phyloP scores from a whole-genome alignment of 1,140 invertebrate species.

The Pseudomyrmex dendroicus region DNA sequence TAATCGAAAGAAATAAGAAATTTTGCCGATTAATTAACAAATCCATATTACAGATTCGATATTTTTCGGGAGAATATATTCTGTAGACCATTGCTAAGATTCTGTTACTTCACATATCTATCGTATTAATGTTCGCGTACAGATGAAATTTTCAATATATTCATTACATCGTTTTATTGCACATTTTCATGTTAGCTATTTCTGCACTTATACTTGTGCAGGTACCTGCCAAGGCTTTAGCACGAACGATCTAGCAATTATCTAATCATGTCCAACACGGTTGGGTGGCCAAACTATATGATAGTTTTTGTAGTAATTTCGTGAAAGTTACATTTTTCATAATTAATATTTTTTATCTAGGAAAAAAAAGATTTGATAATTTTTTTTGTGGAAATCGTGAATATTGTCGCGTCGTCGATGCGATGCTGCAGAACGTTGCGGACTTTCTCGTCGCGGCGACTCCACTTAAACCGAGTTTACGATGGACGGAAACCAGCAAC shows the following conservation, averaged over 20 bases:
- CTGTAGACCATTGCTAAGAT: conserved; percentile 21
- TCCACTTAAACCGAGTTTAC: conserved; percentile 55
- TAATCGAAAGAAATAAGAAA: background rate
- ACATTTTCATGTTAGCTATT: conserved; percentile 37
- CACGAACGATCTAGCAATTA: conserved; percentile 23
- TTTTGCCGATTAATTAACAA: background rate
- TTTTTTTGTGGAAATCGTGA: conserved; percentile 9
- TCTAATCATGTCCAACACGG: background rate
- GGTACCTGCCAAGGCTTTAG: background rate
- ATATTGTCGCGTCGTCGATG: conserved; percentile 7
- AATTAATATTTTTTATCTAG: background rate
- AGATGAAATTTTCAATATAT: conserved; percentile 53
- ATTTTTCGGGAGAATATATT: conserved; percentile 7
- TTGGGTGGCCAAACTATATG: too few species aligned
- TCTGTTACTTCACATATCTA: conserved; percentile 37
- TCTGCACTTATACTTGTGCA: conserved; percentile 27
- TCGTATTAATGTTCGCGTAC: conserved; percentile 36
- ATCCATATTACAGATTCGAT: background rate
- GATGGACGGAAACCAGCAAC: conserved; percentile 30
- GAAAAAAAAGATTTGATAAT: background rate
- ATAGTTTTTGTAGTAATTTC: too few species aligned
- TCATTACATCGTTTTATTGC: conserved; percentile 36
- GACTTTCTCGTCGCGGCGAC: conserved; percentile 38
- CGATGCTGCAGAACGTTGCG: background rate
- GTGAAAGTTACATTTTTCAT: background rate